A percentile compares a stretch with the other conserved stretches of the same genome.
These are phyloP conservation scores for Stichopus horrens DNA, from an alignment of 53 echinoderm and acorn worm genomes.

Conservation along the genomic window DNA sequence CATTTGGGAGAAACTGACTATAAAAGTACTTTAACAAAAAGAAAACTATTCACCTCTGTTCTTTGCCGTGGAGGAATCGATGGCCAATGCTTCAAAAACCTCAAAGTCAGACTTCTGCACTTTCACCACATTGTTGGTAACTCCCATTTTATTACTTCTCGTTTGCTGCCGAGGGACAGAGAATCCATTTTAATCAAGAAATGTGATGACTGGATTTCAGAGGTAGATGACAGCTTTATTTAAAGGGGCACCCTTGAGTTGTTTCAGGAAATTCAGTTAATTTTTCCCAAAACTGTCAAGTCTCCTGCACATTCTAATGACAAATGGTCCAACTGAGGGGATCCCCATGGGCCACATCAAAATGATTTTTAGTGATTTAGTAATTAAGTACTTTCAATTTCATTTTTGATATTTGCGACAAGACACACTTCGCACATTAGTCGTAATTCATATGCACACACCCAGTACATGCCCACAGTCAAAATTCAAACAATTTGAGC, in stretches of 20 bases:
- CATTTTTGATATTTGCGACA: no score
- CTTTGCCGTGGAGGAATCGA: constrained; percentile 78
- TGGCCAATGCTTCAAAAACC: constrained; percentile 96
- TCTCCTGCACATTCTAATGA: no score
- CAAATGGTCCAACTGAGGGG: no score
- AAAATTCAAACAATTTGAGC: no score
- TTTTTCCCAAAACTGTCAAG: not conserved
- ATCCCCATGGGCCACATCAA: no score
- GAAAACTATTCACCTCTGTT: constrained; percentile 67
- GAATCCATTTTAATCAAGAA: not conserved
- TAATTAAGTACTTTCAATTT: no score
- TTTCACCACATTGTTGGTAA: constrained; percentile 75
- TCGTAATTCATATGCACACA: no score
- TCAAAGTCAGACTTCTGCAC: constrained; percentile 97
- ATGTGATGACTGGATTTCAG: not conserved
- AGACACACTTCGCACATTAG: no score
- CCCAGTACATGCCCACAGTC: no score
- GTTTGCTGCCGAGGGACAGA: constrained; percentile 61
- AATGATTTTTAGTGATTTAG: no score
- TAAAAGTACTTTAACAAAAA: not conserved
- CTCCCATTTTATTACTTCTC: constrained; percentile 67
- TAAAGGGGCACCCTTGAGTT: not conserved
- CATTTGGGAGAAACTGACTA: no score
- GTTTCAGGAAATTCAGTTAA: no score
- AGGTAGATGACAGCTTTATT: not conserved